Conservation (phyloP, 2,797 vertebrate species). For the Lindbergichthys nudifrons region DNA sequence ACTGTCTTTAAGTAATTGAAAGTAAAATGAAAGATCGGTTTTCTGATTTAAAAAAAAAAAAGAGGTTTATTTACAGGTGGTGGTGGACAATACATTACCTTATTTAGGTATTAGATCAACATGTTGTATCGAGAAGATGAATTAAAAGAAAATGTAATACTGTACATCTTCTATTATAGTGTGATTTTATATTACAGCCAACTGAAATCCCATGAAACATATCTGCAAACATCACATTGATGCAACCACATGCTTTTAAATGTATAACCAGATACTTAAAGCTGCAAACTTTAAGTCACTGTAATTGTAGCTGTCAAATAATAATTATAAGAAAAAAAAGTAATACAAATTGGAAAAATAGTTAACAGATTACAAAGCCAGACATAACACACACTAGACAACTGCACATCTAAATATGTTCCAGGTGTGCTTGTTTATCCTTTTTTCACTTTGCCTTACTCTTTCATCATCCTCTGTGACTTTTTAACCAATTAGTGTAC, state of each 20-base stretch:
- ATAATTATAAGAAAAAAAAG: not conserved
- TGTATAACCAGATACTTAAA: not conserved
- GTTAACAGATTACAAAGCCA: slow-evolving; percentile 15
- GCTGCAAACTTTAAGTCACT: too few species aligned
- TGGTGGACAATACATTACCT: not conserved
- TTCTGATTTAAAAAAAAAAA: slow-evolving; percentile 28
- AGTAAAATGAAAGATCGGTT: slow-evolving; percentile 35
- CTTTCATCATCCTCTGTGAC: slow-evolving; percentile 48
- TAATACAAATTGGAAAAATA: slow-evolving; percentile 15
- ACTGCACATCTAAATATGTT: slow-evolving; percentile 55
- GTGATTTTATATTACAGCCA: not conserved
- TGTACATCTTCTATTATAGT: too few species aligned
- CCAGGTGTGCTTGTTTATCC: slow-evolving; percentile 42
- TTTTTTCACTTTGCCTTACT: slow-evolving; percentile 28
- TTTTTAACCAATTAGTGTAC: slow-evolving; percentile 49
- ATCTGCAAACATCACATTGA: not conserved
- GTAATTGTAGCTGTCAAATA: not conserved
- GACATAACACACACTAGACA: slow-evolving; percentile 28
- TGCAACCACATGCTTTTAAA: not conserved
- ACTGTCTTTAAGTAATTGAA: slow-evolving; percentile 30
- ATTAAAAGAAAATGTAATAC: not conserved
- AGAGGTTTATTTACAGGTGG: slow-evolving; percentile 26
- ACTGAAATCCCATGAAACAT: not conserved
- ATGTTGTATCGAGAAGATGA: not conserved
- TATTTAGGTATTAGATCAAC: too few species aligned